These are phyloP conservation scores for Colistium nudipinnis DNA, from an alignment of 2,113 vertebrate genomes.

Conservation along the genomic window DNA sequence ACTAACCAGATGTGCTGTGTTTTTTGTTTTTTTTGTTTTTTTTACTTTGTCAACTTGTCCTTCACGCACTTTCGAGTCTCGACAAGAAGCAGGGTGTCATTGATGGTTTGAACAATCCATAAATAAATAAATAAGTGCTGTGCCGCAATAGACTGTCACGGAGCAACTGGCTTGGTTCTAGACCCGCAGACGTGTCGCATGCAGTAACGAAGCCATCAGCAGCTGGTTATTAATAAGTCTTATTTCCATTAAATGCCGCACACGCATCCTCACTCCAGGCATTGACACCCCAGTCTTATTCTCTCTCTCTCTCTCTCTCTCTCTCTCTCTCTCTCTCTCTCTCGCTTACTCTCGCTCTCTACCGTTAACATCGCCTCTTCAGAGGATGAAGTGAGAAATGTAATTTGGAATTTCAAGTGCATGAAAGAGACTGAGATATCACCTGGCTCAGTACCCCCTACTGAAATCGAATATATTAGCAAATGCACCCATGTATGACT, in stretches of 20 bases:
- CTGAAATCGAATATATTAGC: conserved; percentile 52
- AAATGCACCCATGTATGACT: conserved; percentile 52
- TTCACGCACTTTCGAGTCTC: conserved; percentile 23
- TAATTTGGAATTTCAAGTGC: conserved; percentile 53
- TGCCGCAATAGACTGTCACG: background rate
- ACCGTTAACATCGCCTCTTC: conserved; percentile 33
- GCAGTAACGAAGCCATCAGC: background rate
- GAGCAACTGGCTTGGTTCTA: background rate
- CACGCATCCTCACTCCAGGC: conserved; percentile 16
- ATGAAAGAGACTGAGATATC: conserved; percentile 70
- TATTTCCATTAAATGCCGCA: conserved; percentile 38
- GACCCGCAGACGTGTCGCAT: background rate
- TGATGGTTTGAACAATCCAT: conserved; percentile 42
- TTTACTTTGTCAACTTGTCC: too few relatives aligned
- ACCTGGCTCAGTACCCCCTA: conserved; percentile 28
- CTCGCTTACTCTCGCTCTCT: too few relatives aligned
- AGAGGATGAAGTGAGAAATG: conserved; percentile 53
- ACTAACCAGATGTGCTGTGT: conserved; percentile 28
- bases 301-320: too few relatives aligned
- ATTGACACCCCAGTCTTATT: conserved; percentile 23
- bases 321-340: too few relatives aligned
- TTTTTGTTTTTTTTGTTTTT: conserved; percentile 20
- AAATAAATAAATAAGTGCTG: conserved; percentile 8
- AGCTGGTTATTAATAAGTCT: conserved; percentile 12
- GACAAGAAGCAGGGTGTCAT: conserved; percentile 25